Evolutionary conservation across 2,797 vertebrate species (phyloP), one percentile per base, ranked within the genome.

Genomic region (Poeciliopsis turneri): DNA sequence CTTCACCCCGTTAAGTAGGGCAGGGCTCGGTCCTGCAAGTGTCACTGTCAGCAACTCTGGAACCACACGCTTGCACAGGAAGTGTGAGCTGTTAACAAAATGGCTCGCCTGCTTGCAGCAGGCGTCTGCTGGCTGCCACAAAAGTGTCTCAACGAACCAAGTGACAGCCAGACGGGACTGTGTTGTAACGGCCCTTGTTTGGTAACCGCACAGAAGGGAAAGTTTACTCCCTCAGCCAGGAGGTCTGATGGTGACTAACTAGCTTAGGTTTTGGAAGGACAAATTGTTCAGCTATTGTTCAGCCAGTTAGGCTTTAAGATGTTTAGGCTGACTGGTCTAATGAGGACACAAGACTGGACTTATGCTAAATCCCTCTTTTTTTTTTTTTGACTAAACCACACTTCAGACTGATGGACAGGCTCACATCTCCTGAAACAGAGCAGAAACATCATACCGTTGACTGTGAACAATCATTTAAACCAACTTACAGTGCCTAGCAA

Each of bases 31-130:
- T 91, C 91, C 90, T 91, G 93, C 88, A 86, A 95, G 94, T 93
- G 93, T 93, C 93, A 91, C 92, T 87, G 93, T 95, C 94, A 94
- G 95, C 94, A 95, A 94, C 91, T 95, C 93, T 95, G 89, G 90
- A 93, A 92, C 91, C 89, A 61, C 92, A 92, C 92, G 85, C 89
- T 93, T 86, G 86, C 87, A 92, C 90, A 93, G 91, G 92, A 94
- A 94, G 92, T 89, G 89, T 87, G 89, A 91, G 89, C 90, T 86
- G 88, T 93, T 93, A 90, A 91, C 89, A 90, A 92, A 93, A 92
- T 88, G 88, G 88, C 88, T 93, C 82, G 79, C 81, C 89, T 33
- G 83, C 87, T 87, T 86, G 84, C 79, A 85, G 83, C 81, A 81
- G 82, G 77, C 64, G 76, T 86, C 83, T 39, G 77, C 82, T 86